These are phyloP conservation scores for Heliangelus exortis DNA, from an alignment of 2,797 vertebrate species.

Conservation along the genomic window DNA sequence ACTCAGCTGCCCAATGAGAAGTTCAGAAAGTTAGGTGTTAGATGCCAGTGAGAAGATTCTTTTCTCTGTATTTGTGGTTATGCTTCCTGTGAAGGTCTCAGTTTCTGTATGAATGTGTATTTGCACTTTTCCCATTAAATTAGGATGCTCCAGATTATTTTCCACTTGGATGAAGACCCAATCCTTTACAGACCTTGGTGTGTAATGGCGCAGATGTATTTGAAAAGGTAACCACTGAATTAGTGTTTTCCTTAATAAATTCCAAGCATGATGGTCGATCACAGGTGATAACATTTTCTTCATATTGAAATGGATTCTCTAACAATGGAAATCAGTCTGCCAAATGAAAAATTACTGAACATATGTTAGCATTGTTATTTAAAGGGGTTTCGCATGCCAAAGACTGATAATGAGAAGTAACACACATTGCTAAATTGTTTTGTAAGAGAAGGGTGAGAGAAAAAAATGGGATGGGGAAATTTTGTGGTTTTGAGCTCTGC, in stretches of 20 bases:
- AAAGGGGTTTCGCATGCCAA: conserved; percentile 11
- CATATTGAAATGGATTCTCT: background rate
- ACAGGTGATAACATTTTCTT: background rate
- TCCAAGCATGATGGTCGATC: background rate
- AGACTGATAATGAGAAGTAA: background rate
- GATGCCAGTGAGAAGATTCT: background rate
- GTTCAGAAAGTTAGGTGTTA: background rate
- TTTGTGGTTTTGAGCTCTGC: background rate
- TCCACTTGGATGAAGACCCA: background rate
- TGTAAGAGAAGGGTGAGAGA: background rate
- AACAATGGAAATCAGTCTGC: conserved; percentile 4
- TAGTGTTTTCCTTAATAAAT: background rate
- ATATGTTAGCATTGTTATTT: conserved; percentile 50
- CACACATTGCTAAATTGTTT: background rate
- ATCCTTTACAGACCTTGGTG: rapidly evolving
- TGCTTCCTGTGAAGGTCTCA: background rate
- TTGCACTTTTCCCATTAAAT: background rate
- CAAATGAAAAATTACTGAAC: conserved; percentile 11
- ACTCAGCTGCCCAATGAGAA: background rate
- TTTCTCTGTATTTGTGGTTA: background rate
- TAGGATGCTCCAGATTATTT: background rate
- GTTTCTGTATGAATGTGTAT: background rate
- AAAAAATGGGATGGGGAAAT: background rate
- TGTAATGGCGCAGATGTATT: background rate
- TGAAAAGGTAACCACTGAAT: background rate